Conservation (phyloP, 2,113 vertebrate species). For the Triplophysa tibetana region DNA sequence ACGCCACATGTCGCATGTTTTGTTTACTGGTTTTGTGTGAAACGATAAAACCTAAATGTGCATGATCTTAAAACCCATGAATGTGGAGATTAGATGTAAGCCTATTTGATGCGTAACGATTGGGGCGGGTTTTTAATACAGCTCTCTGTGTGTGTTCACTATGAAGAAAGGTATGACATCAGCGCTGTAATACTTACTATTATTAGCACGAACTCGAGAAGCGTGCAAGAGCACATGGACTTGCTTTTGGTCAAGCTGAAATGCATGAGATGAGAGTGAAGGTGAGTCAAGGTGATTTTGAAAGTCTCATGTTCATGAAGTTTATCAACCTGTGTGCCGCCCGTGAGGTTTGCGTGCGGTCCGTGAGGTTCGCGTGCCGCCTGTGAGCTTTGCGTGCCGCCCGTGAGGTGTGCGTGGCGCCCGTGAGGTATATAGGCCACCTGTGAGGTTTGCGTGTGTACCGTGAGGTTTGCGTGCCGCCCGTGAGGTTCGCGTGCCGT, state of each 20-base stretch:
- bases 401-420: not conserved
- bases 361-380: too few relatives aligned
- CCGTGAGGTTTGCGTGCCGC: not conserved
- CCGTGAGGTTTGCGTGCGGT: not conserved
- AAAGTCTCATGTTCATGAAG: not conserved
- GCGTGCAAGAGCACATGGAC: not conserved
- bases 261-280: slow-evolving; percentile 30
- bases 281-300: slow-evolving; percentile 33
- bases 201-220: not conserved
- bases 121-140: not conserved
- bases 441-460: too few relatives aligned
- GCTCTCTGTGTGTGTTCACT: not conserved
- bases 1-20: slow-evolving; percentile 1
- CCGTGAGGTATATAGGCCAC: too few relatives aligned
- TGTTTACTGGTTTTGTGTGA: not conserved
- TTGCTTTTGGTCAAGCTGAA: slow-evolving; percentile 31
- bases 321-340: not conserved
- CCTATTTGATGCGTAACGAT: slow-evolving; percentile 31
- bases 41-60: not conserved
- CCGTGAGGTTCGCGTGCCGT: too few relatives aligned
- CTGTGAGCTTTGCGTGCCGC: too few relatives aligned
- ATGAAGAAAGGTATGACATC: slow-evolving; percentile 2
- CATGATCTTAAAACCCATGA: not conserved
- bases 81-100: slow-evolving; percentile 53
- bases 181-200: slow-evolving; percentile 2